Evolutionary conservation across 1,140 invertebrate species (phyloP).

Genomic region (Sarcophaga peregrina): DNA sequence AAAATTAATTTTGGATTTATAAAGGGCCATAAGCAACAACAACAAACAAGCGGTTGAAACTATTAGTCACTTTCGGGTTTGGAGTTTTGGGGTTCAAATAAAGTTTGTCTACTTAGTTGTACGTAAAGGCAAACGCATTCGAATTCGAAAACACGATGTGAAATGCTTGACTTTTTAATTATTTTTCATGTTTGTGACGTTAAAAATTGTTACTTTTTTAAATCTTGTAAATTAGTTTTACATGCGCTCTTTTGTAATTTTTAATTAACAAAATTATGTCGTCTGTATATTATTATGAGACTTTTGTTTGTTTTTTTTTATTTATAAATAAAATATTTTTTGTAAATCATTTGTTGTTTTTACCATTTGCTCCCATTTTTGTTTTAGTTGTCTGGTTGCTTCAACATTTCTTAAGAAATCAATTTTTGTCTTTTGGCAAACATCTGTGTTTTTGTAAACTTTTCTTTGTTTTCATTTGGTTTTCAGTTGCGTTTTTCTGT

Average conservation of each 20-base stretch:
- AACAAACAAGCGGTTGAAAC: background rate
- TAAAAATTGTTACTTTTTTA: too few species aligned
- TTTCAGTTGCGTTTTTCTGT: too few species aligned
- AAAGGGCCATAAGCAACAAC: constrained; percentile 28
- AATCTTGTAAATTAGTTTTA: too few species aligned
- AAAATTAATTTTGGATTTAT: background rate
- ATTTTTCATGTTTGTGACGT: too few species aligned
- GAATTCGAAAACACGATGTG: too few species aligned
- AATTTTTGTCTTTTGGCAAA: background rate
- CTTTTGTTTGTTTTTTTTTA: background rate
- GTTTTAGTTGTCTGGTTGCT: background rate
- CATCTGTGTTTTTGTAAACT: constrained; percentile 3
- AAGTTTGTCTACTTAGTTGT: too few species aligned
- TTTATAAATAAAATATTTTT: background rate
- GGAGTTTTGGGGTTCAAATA: too few species aligned
- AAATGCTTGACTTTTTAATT: too few species aligned
- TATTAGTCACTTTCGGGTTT: background rate
- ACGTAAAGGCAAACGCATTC: too few species aligned
- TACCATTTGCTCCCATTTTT: background rate
- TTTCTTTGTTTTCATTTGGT: background rate
- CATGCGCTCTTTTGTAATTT: too few species aligned
- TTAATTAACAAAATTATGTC: too few species aligned
- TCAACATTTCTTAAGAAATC: background rate
- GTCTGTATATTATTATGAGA: too few species aligned
- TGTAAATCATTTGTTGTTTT: background rate